Base-by-base conservation (phyloP, 2,797 vertebrate genomes). In the Lepilemur ruficaudatus region DNA sequence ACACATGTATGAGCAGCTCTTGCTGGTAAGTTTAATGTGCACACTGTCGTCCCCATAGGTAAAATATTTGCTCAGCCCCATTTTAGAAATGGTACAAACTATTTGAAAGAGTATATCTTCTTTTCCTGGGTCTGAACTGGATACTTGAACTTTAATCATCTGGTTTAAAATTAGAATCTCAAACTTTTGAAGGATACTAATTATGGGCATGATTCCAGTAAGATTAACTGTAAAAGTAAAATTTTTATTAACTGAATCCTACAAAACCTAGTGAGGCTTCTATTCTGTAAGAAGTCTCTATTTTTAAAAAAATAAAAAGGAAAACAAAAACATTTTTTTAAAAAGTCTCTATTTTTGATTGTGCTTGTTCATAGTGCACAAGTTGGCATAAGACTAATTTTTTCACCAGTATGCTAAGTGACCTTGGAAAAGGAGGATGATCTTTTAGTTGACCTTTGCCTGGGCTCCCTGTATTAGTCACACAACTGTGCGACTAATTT, bases 1-100 rank as follows among this genome's bases (percentile, higher is more conserved):
- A 96, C 98, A 98, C 98, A 99, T 99, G 98, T 99, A 98, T 99
- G 99, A 99, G 98, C 99, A 98, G 94, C 95, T 99, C 81, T 81
- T 99, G 28, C 97, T 98, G 99, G 99, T 99, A 99, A 98, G 98
- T 89, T 22, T 72, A 8, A 5, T 10, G 1, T 59, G 3, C 13
- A 46, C 9, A 38, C 18, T 5, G 0, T 32, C 18, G 0, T 28
- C 25, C 28, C 5, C 1, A 0, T 22, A 17, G 20, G 11, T 0
- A 5, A 5, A 5, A 17, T 46, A 35, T 93, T 79, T 28, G 5
- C 67, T 57, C 10, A 11, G 41, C 8, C 41, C 57, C 7, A 0
- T 63, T 46, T 38, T 46, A 84, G 75, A 93, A 50, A 52, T 2
- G 15, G 35, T 5, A 7, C 48, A 13, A n/a, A 80, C 80, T 50